Conservation (phyloP, 1,140 invertebrate species). For the Aphis craccivora region DNA sequence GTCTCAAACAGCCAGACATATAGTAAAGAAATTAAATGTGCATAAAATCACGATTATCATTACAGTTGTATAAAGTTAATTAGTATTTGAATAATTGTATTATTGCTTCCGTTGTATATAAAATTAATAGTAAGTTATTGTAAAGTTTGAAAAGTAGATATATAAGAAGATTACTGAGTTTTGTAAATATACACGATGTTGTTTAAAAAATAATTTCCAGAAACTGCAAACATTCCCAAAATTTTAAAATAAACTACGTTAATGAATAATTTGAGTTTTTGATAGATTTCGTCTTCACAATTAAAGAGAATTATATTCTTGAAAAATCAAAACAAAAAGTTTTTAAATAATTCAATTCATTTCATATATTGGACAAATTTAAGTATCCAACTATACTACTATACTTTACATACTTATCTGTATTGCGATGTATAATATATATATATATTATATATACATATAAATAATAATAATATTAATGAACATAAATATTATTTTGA, state of each 20-base stretch:
- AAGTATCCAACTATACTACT: neutral
- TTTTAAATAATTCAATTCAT: neutral
- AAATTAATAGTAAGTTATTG: neutral
- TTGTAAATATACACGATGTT: neutral
- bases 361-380: neutral
- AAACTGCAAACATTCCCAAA: neutral
- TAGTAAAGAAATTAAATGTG: neutral
- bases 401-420: neutral
- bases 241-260: neutral
- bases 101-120: neutral
- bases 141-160: neutral
- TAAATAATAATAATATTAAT: neutral
- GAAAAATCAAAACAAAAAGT: neutral
- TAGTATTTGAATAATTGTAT: neutral
- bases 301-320: neutral
- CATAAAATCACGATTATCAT: too few species aligned
- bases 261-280: neutral
- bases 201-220: neutral
- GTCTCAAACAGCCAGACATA: neutral
- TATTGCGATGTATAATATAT: neutral
- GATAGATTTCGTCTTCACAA: neutral
- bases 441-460: too few species aligned
- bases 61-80: neutral
- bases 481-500: neutral
- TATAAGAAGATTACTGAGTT: neutral